phyloP scores from a whole-genome alignment of 1,140 invertebrate species.

The Zaprionus vittiger region DNA sequence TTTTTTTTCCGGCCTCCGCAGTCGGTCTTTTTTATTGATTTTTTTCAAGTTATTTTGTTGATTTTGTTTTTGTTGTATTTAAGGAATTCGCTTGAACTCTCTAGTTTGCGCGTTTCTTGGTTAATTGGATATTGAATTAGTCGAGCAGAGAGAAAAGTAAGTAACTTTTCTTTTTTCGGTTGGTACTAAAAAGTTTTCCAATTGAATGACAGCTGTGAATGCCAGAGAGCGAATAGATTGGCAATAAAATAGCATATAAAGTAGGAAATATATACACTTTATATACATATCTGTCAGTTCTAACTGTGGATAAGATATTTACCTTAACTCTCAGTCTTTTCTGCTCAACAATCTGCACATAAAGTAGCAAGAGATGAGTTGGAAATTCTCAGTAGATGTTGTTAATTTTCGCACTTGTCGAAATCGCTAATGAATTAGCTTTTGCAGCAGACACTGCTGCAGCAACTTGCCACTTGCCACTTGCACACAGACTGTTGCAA shows the following conservation, averaged over 20 bases:
- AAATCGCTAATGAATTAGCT: slow-evolving; percentile 12
- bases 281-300: too few species aligned
- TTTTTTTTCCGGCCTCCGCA: slow-evolving; percentile 11
- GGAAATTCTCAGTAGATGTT: neutral
- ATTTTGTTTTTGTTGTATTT: slow-evolving; percentile 13
- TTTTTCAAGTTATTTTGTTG: slow-evolving; percentile 42
- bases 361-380: neutral
- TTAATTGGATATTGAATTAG: neutral
- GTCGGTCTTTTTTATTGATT: slow-evolving; percentile 63
- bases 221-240: too few species aligned
- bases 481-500: slow-evolving; percentile 19
- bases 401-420: neutral
- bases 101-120: neutral
- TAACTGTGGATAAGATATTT: too few species aligned
- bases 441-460: slow-evolving; percentile 1
- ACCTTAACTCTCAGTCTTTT: neutral
- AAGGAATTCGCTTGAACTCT: slow-evolving; percentile 45
- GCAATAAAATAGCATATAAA: too few species aligned
- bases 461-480: slow-evolving; percentile 10
- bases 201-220: neutral
- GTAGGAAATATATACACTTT: too few species aligned
- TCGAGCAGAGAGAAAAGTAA: neutral
- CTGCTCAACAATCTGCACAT: neutral
- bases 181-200: neutral
- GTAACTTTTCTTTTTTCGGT: neutral